These are phyloP conservation scores for Xylocampa areola DNA, from an alignment of 2,888 invertebrate species.

Conservation along the genomic window DNA sequence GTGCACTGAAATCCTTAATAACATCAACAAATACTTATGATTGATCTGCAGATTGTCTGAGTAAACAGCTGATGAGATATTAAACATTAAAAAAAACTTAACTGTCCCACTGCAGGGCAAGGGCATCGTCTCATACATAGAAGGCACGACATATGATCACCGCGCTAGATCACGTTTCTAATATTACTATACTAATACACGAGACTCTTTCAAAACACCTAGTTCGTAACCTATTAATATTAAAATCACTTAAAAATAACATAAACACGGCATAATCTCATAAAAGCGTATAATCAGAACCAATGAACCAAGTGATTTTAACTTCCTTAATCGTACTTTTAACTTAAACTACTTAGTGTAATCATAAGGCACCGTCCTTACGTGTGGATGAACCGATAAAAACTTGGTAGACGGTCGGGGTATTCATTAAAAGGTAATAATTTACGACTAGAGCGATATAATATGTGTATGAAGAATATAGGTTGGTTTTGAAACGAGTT, in stretches of 20 bases:
- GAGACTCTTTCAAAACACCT: no score
- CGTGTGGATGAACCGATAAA: conserved; percentile 81
- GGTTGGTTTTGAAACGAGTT: conserved; percentile 28
- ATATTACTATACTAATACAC: no score
- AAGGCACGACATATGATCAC: no score
- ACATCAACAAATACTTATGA: no score
- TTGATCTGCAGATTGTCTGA: no score
- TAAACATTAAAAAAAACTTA: no score
- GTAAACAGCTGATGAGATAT: no score
- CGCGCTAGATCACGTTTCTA: no score
- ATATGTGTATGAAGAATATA: conserved; percentile 11
- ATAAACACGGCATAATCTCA: conserved; percentile 3
- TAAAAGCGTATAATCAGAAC: conserved; percentile 38
- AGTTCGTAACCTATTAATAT: background rate
- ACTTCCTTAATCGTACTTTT: conserved; percentile 58
- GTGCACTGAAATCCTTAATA: no score
- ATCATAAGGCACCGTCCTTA: conserved; percentile 75
- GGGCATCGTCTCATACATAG: no score
- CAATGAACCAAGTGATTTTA: conserved; percentile 49
- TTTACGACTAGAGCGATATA: conserved; percentile 70
- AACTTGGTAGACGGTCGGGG: conserved; percentile 81
- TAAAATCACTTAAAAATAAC: conserved; percentile 10
- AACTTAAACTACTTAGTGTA: conserved; percentile 50
- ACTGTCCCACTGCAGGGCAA: no score
- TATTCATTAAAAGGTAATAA: conserved; percentile 76